These are phyloP conservation scores for Phaethon lepturus DNA, from an alignment of 2,113 vertebrate species.

Conservation along the genomic window DNA sequence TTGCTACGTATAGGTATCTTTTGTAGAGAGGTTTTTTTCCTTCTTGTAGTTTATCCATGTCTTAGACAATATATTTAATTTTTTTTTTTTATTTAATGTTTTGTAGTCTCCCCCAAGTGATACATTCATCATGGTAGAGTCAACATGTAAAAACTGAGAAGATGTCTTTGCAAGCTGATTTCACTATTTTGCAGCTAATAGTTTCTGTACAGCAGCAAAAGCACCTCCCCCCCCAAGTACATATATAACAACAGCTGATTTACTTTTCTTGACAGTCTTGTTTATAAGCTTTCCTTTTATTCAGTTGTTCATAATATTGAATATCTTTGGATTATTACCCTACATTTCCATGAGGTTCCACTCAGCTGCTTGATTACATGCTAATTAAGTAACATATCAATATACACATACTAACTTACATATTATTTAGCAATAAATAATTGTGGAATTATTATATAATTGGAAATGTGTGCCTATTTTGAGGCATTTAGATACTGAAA, in stretches of 20 bases:
- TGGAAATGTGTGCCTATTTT: not conserved
- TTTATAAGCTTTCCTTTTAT: not conserved
- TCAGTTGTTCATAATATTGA: not conserved
- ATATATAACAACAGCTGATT: not conserved
- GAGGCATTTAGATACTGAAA: not conserved
- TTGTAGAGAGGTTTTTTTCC: not conserved
- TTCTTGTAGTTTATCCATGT: not conserved
- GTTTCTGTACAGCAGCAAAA: not conserved
- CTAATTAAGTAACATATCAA: not conserved
- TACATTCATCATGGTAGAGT: not conserved
- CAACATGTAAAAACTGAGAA: not conserved
- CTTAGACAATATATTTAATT: not conserved
- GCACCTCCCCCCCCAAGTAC: fast-evolving
- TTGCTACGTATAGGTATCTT: not conserved
- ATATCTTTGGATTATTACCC: not conserved
- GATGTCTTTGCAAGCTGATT: not conserved
- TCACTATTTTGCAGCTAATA: not conserved
- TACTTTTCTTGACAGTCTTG: not conserved
- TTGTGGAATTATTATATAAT: not conserved
- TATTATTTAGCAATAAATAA: not conserved
- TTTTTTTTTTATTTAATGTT: not conserved
- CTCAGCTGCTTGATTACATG: not conserved
- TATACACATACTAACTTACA: not conserved
- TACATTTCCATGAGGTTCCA: not conserved
- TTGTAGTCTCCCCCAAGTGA: not conserved